A percentile compares a stretch with the other conserved stretches of the same genome.
Conservation (phyloP, 1,140 invertebrate species). For the Potamilus streckersoni region DNA sequence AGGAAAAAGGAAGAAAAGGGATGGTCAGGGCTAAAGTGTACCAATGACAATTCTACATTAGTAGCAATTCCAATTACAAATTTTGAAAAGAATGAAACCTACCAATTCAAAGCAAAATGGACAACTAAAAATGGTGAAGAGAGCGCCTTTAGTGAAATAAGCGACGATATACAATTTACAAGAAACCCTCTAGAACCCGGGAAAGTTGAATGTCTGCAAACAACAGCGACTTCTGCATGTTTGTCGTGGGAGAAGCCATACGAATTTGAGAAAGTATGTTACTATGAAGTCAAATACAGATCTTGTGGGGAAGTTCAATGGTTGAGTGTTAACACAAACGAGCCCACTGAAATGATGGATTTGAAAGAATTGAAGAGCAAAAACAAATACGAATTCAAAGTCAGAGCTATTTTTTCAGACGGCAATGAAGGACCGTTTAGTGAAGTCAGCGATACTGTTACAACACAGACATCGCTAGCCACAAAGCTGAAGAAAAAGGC, state of each 20-base stretch:
- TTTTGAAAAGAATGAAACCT: no score
- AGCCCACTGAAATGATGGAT: no score
- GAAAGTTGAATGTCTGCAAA: neutral
- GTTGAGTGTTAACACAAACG: neutral
- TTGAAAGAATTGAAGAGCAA: neutral
- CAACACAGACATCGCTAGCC: neutral
- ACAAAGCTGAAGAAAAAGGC: neutral
- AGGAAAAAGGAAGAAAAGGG: no score
- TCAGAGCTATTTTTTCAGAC: neutral
- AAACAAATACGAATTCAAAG: neutral
- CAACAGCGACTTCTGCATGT: neutral
- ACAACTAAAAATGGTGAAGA: no score
- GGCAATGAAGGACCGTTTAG: slow-evolving; percentile 4
- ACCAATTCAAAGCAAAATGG: no score
- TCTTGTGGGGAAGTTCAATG: neutral
- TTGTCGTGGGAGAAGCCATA: neutral
- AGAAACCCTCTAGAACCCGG: neutral
- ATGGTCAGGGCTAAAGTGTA: no score
- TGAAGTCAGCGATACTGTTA: neutral
- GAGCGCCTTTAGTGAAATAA: no score
- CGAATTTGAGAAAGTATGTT: neutral
- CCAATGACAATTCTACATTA: no score
- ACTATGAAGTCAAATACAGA: slow-evolving; percentile 5
- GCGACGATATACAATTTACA: neutral
- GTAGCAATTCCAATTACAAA: no score